Conservation (phyloP, 1,140 invertebrate genomes). For the Drusus annulatus region DNA sequence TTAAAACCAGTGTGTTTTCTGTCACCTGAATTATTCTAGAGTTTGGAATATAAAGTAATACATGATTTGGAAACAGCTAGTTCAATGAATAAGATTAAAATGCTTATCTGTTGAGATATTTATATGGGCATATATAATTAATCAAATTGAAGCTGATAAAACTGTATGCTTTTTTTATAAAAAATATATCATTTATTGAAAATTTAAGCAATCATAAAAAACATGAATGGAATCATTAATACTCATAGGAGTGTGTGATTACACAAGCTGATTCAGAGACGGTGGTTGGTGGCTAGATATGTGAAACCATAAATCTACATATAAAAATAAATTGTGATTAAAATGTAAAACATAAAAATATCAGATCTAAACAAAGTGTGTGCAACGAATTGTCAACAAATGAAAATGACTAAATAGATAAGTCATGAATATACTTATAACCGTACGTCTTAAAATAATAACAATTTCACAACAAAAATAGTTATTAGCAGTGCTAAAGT, state of each 20-base stretch:
- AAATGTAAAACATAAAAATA: conserved; percentile 2
- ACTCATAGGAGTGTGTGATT: neutral
- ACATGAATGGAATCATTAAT: neutral
- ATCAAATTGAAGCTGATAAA: neutral
- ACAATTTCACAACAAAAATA: conserved; percentile 38
- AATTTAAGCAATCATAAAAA: conserved; percentile 1
- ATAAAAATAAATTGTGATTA: neutral
- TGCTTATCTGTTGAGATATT: conserved; percentile 4
- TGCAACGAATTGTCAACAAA: conserved; percentile 27
- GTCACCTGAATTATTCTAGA: no score
- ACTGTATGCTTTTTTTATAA: conserved; percentile 11
- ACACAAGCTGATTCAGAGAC: neutral
- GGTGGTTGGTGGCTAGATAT: neutral
- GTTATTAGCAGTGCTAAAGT: neutral
- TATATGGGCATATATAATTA: neutral
- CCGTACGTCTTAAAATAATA: conserved; percentile 25
- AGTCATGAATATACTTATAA: conserved; percentile 8
- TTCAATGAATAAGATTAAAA: conserved; percentile 4
- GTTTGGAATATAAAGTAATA: neutral
- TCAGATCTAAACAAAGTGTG: conserved; percentile 29
- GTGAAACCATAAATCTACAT: conserved; percentile 25
- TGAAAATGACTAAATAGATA: conserved; percentile 8
- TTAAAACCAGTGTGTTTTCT: neutral
- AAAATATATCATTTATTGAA: conserved; percentile 25
- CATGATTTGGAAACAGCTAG: neutral